These are phyloP conservation scores for Melinaea menophilus DNA, from an alignment of 2,888 invertebrate species.

Conservation along the genomic window DNA sequence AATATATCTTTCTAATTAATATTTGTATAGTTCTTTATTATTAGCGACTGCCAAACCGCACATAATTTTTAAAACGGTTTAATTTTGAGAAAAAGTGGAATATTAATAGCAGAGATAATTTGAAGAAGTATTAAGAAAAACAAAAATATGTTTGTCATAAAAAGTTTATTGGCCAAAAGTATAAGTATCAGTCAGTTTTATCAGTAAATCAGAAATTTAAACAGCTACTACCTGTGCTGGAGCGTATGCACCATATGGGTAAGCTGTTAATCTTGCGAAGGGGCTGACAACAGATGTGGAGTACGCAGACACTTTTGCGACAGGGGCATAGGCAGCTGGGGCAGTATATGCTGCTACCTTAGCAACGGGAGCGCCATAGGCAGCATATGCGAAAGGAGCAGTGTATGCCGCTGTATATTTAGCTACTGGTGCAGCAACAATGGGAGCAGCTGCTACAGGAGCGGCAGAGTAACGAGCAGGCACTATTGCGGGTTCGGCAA, in stretches of 20 bases:
- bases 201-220: slow-evolving; percentile 34
- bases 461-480: slow-evolving; percentile 46
- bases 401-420: slow-evolving; percentile 49
- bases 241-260: slow-evolving; percentile 47
- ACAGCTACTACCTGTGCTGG: slow-evolving; percentile 46
- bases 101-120: slow-evolving; percentile 15
- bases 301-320: slow-evolving; percentile 35
- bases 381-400: slow-evolving; percentile 39
- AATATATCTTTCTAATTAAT: too few species aligned
- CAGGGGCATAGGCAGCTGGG: slow-evolving; percentile 30
- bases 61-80: too few species aligned
- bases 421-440: slow-evolving; percentile 36
- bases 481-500: slow-evolving; percentile 41
- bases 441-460: slow-evolving; percentile 35
- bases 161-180: slow-evolving; percentile 48
- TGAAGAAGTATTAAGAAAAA: slow-evolving; percentile 16
- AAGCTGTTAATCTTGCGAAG: slow-evolving; percentile 46
- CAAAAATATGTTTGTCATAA: slow-evolving; percentile 31
- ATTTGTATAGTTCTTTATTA: too few species aligned
- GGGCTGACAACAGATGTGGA: slow-evolving; percentile 38
- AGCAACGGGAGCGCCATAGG: slow-evolving; percentile 48
- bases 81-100: too few species aligned
- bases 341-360: slow-evolving; percentile 35
- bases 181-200: slow-evolving; percentile 41
- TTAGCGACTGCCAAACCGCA: too few species aligned